Percentiles rank a stretch among this genome's conserved stretches.
These are phyloP conservation scores for Chloroceryle inda DNA, from an alignment of 2,797 vertebrate species.

Conservation along the genomic window DNA sequence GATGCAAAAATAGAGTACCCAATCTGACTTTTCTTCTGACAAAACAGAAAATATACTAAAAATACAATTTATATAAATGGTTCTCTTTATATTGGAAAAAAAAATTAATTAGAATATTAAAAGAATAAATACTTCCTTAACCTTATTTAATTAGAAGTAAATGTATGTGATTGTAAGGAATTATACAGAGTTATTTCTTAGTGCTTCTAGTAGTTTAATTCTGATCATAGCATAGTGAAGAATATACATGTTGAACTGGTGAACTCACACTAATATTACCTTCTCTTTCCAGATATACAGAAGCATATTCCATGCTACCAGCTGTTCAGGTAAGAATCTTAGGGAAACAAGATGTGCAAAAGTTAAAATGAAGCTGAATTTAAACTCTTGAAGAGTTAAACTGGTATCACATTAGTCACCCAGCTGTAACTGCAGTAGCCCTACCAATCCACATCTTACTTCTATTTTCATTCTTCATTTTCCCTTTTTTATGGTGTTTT, in stretches of 20 bases:
- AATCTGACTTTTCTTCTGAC: neutral
- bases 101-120: accelerated
- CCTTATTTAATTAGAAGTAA: neutral
- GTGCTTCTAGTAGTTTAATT: neutral
- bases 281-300: slow-evolving; percentile 88
- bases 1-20: neutral
- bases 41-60: neutral
- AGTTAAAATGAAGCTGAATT: neutral
- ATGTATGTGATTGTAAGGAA: neutral
- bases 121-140: neutral
- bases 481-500: neutral
- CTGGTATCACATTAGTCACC: neutral
- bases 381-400: neutral
- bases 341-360: neutral
- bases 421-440: neutral
- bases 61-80: neutral
- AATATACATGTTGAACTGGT: neutral
- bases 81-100: neutral
- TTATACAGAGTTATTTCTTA: neutral
- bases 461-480: neutral
- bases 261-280: neutral
- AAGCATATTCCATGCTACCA: slow-evolving; percentile 89
- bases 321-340: slow-evolving; percentile 85
- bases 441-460: neutral
- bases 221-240: neutral